Percentiles rank a stretch among this genome's conserved stretches.
Evolutionary conservation across 2,113 vertebrate species (phyloP).

Genomic region (Daboia siamensis): DNA sequence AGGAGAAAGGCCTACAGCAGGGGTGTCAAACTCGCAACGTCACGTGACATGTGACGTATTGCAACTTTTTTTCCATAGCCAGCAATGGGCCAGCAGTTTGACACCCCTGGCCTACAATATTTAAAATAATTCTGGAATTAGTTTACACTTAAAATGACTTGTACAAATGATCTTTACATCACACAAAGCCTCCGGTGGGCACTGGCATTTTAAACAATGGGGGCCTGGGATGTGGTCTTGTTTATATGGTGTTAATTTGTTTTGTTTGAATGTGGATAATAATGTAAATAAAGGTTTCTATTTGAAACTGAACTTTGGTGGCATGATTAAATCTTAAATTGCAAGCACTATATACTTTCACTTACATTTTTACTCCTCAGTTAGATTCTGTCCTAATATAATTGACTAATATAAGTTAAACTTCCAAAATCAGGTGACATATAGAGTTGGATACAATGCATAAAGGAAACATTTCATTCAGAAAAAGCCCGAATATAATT

Average conservation of each 20-base stretch:
- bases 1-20: constrained; percentile 63
- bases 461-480: neutral
- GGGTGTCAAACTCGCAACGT: no score
- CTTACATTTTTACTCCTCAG: neutral
- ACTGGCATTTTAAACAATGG: constrained; percentile 54
- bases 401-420: neutral
- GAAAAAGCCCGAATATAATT: neutral
- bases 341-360: neutral
- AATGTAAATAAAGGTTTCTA: constrained; percentile 99
- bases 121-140: constrained; percentile 65
- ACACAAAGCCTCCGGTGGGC: constrained; percentile 49
- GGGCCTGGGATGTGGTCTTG: constrained; percentile 76
- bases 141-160: constrained; percentile 69
- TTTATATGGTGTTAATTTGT: constrained; percentile 63
- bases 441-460: neutral
- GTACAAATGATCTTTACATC: constrained; percentile 54
- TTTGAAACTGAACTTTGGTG: constrained; percentile 77
- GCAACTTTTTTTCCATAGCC: no score
- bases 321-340: neutral
- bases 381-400: neutral
- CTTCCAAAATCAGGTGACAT: neutral
- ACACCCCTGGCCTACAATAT: constrained; percentile 55
- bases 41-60: no score
- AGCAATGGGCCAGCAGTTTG: no score
- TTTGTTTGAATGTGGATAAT: constrained; percentile 86